These are phyloP conservation scores for Sebastes aleutianus DNA, from an alignment of 2,797 vertebrate genomes.

Conservation along the genomic window DNA sequence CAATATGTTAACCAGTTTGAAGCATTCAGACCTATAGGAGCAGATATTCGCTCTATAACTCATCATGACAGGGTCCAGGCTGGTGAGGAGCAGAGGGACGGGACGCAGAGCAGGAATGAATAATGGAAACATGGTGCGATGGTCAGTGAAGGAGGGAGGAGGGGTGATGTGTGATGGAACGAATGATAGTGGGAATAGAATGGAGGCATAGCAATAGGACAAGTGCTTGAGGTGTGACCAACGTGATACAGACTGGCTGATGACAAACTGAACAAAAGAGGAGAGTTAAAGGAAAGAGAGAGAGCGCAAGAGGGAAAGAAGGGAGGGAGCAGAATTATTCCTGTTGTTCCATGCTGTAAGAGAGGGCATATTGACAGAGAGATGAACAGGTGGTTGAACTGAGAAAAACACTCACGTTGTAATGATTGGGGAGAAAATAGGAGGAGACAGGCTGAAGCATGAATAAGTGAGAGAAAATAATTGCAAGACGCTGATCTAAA, in stretches of 20 bases:
- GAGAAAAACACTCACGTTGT: conserved; percentile 14
- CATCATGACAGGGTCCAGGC: conserved; percentile 43
- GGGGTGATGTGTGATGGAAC: conserved; percentile 36
- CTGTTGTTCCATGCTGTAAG: not conserved
- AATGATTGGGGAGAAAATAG: conserved; percentile 27
- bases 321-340: not conserved
- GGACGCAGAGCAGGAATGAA: conserved; percentile 37
- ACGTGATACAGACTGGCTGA: conserved; percentile 40
- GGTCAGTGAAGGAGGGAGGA: conserved; percentile 42
- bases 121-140: conserved; percentile 52
- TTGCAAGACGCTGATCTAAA: conserved; percentile 32
- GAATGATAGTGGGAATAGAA: conserved; percentile 35
- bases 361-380: conserved; percentile 19
- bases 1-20: conserved; percentile 27
- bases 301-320: not conserved
- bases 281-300: not conserved
- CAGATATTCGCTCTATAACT: conserved; percentile 42
- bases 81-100: conserved; percentile 37
- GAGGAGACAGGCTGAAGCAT: not conserved
- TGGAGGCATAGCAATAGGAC: conserved; percentile 14
- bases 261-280: conserved; percentile 43
- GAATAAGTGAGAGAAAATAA: conserved; percentile 24
- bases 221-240: conserved; percentile 52
- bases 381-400: conserved; percentile 18
- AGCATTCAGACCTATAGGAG: conserved; percentile 10